A percentile compares a stretch with the other conserved stretches of the same genome.
phyloP scores from a whole-genome alignment of 2,888 invertebrate genomes.

The Scaptomyza parva region DNA sequence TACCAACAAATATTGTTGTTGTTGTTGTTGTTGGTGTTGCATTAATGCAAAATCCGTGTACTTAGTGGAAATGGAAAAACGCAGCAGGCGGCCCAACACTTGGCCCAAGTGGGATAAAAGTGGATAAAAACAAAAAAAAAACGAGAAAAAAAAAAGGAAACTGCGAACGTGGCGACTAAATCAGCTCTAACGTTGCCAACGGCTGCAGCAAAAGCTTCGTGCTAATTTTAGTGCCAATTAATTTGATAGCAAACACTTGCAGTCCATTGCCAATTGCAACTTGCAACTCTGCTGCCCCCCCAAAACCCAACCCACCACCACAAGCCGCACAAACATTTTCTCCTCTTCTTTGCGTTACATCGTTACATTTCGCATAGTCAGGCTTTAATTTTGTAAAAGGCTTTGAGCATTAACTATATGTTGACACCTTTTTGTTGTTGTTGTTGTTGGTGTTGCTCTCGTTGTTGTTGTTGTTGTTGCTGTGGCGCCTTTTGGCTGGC shows the following conservation, averaged over 20 bases:
- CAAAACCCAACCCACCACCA: too few relatives aligned
- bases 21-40: constrained; percentile 51
- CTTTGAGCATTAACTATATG: constrained; percentile 61
- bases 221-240: constrained; percentile 80
- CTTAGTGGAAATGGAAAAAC: constrained; percentile 75
- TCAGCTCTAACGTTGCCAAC: constrained; percentile 52
- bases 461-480: constrained; percentile 9
- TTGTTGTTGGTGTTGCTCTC: neutral
- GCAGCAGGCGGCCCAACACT: constrained; percentile 49
- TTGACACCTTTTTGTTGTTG: constrained; percentile 44
- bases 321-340: too few relatives aligned
- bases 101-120: constrained; percentile 50
- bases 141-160: constrained; percentile 3
- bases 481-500: constrained; percentile 48
- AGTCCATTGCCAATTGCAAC: constrained; percentile 61
- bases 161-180: constrained; percentile 43
- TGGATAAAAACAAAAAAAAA: constrained; percentile 13
- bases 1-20: neutral
- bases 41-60: constrained; percentile 79
- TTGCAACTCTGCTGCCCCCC: constrained; percentile 28
- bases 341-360: neutral
- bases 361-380: neutral
- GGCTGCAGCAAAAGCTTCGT: constrained; percentile 35
- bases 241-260: constrained; percentile 78
- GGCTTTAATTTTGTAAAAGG: constrained; percentile 76